A percentile compares a stretch with the other conserved stretches of the same genome.
These are phyloP conservation scores for Lithobates sylvaticus DNA, from an alignment of 2,797 vertebrate species.

Conservation along the genomic window DNA sequence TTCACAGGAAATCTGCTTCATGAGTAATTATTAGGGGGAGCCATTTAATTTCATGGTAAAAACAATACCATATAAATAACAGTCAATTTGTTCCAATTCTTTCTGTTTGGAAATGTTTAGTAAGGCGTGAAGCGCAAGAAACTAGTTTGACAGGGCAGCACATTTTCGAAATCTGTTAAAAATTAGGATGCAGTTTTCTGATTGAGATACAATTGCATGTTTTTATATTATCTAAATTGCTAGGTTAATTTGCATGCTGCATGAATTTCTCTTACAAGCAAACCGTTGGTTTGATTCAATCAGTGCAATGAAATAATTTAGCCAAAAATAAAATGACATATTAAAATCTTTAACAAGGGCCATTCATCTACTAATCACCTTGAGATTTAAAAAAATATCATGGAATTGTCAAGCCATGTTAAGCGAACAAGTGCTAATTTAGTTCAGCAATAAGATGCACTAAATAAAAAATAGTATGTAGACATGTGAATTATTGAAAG, in stretches of 20 bases:
- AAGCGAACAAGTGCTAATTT: too few species aligned
- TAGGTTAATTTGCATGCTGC: constrained; percentile 41
- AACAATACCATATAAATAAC: constrained; percentile 63
- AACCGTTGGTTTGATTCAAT: not conserved
- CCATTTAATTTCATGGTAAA: constrained; percentile 72
- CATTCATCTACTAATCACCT: not conserved
- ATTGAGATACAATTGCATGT: constrained; percentile 53
- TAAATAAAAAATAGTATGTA: too few species aligned
- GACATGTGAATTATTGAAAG: too few species aligned
- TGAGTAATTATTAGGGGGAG: constrained; percentile 75
- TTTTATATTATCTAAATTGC: constrained; percentile 58
- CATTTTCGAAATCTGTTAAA: constrained; percentile 56
- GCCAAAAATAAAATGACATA: not conserved
- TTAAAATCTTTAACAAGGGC: not conserved
- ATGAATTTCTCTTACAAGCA: constrained; percentile 12
- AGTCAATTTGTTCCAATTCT: constrained; percentile 62
- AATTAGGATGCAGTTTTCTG: constrained; percentile 50
- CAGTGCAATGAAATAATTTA: constrained; percentile 23
- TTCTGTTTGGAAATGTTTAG: constrained; percentile 61
- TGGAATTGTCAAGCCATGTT: too few species aligned
- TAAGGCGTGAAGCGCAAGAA: constrained; percentile 55
- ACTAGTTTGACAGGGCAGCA: constrained; percentile 52
- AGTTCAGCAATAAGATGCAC: too few species aligned
- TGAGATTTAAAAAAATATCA: too few species aligned
- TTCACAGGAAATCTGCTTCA: constrained; percentile 67